Percentiles rank a stretch among this genome's conserved stretches.
Evolutionary conservation across 35 echinoderm and acorn worm genomes (phyloP).

Genomic region (Amphiura filiformis): DNA sequence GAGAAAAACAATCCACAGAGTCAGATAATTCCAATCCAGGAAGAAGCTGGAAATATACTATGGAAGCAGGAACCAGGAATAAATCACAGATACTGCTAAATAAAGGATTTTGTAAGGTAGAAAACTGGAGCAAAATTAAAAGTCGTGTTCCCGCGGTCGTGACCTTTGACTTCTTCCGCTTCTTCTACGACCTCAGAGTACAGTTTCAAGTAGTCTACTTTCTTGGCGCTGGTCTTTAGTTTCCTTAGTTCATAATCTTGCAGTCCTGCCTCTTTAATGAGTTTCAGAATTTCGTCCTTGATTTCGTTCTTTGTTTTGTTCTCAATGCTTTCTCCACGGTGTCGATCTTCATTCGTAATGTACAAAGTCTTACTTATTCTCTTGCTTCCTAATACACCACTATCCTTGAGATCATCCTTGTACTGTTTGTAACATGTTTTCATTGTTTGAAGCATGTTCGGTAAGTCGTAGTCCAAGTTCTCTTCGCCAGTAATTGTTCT

Average conservation of each 20-base stretch:
- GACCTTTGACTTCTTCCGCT: not conserved
- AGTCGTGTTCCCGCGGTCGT: too few species aligned
- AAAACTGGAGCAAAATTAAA: too few species aligned
- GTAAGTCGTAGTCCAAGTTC: not conserved
- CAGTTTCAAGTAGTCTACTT: not conserved
- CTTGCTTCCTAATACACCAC: not conserved
- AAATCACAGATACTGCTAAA: too few species aligned
- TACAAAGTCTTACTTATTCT: not conserved
- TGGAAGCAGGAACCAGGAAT: too few species aligned
- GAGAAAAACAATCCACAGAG: not conserved
- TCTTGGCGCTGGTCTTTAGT: not conserved
- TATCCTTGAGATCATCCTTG: not conserved
- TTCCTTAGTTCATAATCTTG: not conserved
- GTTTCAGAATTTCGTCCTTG: not conserved
- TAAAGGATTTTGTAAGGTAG: too few species aligned
- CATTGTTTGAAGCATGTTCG: not conserved
- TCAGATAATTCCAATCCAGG: too few species aligned
- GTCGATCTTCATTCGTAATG: not conserved
- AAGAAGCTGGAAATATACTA: too few species aligned
- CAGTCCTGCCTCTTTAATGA: not conserved
- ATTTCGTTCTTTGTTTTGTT: conserved; percentile 13
- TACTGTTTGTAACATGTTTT: not conserved
- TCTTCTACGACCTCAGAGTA: not conserved
- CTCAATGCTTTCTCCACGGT: not conserved
- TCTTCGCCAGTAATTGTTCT: not conserved